phyloP scores from a whole-genome alignment of 2,888 invertebrate genomes.

The Steinernema scapterisci region DNA sequence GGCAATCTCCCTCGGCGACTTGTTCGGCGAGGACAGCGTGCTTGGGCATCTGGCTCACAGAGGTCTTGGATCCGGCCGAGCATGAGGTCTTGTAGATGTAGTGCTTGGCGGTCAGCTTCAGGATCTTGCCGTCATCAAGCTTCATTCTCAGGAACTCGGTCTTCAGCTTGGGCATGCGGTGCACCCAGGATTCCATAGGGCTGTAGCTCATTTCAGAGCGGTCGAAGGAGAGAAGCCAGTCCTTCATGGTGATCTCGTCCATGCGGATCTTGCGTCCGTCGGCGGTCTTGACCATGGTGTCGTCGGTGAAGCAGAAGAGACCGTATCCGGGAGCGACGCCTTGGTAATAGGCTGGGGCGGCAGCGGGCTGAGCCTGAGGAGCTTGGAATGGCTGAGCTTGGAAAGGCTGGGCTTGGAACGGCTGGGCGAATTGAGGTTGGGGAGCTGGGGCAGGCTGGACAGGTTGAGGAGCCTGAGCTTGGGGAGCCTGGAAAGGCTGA shows the following conservation, averaged over 20 bases:
- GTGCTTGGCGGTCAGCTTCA: slow-evolving; percentile 61
- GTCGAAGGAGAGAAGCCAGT: slow-evolving; percentile 52
- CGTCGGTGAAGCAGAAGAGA: slow-evolving; percentile 58
- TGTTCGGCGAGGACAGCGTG: slow-evolving; percentile 55
- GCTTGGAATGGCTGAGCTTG: no score
- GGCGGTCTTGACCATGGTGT: slow-evolving; percentile 49
- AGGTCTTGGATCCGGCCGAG: background rate
- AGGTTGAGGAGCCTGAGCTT: no score
- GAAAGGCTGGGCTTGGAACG: no score
- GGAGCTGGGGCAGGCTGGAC: no score
- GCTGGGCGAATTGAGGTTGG: no score
- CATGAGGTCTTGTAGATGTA: slow-evolving; percentile 57
- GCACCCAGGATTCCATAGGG: slow-evolving; percentile 60
- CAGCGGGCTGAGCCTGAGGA: no score
- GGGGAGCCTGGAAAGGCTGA: no score
- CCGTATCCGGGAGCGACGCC: no score
- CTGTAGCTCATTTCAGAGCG: slow-evolving; percentile 37
- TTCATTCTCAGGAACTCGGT: slow-evolving; percentile 50
- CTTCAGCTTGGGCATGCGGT: slow-evolving; percentile 49
- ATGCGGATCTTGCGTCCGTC: slow-evolving; percentile 54
- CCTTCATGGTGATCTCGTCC: slow-evolving; percentile 56
- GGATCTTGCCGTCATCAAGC: slow-evolving; percentile 50
- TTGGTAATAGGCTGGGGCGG: no score
- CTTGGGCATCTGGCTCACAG: slow-evolving; percentile 29
- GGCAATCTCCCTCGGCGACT: slow-evolving; percentile 57